Base-by-base conservation (phyloP, 2,888 invertebrate species). In the Eristalis intricaria region DNA sequence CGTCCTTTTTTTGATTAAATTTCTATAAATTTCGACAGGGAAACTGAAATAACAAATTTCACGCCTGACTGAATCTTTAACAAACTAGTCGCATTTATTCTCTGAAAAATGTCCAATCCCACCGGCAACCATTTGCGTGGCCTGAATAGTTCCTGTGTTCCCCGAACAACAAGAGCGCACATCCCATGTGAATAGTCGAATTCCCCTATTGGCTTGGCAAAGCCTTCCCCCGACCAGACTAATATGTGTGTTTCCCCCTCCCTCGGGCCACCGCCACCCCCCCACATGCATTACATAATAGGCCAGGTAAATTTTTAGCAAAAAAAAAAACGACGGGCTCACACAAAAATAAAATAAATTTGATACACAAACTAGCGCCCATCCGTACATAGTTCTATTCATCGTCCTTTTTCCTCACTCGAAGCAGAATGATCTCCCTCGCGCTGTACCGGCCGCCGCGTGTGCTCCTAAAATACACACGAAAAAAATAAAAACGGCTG, bases 341-440 rank as follows among this genome's bases (percentile, higher is more conserved):
- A 43, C 15, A 50, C n/a, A 19, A 50, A 50, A 50, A 50, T 50
- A 50, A 50, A 50, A 50, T 50, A 50, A 50, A 50, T 50, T 50
- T 50, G 50, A 19, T 50, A 50, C 50, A 50, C 50, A 50, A 50
- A 50, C 50, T 50, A 50, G 19, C 50, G n/a, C 50, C 50, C 50
- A 50, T 43, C 15, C 38, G 68, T 64, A 63, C 73, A 68, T 38
- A 58, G 68, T 68, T 73, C 76, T 81, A 73, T 73, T 85, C 71
- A 81, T 85, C 76, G 68, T 85, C 73, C 76, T 76, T 84, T 84
- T 84, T 70, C 56, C 38, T 73, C 73, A 68, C 69, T 68, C 68
- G 73, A 77, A 73, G 76, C 81, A 73, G 32, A 32, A 32, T 32
- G 32, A 32, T 50, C 50, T 50, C 50, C 3, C 50, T 50, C 19